These are phyloP conservation scores for Tetramorium bicarinatum DNA, from an alignment of 2,888 invertebrate species.

Conservation along the genomic window DNA sequence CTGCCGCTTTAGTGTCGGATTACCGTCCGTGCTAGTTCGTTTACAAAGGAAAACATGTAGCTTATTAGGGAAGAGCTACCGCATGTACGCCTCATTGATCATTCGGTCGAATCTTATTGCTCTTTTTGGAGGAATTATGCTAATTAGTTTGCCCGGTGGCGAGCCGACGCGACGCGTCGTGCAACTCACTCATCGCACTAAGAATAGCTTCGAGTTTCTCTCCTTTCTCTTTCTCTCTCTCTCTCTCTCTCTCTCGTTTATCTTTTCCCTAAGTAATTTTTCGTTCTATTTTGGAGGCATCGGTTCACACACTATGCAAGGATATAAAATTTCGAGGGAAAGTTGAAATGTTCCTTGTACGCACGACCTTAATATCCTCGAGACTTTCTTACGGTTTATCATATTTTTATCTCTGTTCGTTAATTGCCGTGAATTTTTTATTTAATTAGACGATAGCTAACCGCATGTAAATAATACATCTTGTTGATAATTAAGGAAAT, in stretches of 20 bases:
- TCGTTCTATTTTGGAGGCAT: conserved; percentile 51
- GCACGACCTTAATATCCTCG: conserved; percentile 62
- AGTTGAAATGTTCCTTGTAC: conserved; percentile 61
- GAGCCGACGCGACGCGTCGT: neutral
- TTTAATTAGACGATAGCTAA: neutral
- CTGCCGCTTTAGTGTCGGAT: conserved; percentile 42
- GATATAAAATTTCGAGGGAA: conserved; percentile 68
- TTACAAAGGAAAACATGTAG: conserved; percentile 45
- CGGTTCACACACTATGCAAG: conserved; percentile 55
- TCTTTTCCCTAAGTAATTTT: conserved; percentile 37
- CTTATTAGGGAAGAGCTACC: conserved; percentile 42
- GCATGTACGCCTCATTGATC: conserved; percentile 44
- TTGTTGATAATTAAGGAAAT: neutral
- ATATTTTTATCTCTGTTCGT: conserved; percentile 46
- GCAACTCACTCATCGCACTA: conserved; percentile 1
- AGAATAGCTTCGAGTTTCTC: conserved; percentile 14
- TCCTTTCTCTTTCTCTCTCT: neutral
- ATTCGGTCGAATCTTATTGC: neutral
- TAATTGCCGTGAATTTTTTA: neutral
- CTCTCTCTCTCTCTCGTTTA: conserved; percentile 1
- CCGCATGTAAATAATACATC: neutral
- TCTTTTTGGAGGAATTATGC: conserved; percentile 32
- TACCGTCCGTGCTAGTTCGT: conserved; percentile 33
- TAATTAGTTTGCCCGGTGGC: conserved; percentile 23
- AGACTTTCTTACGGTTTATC: conserved; percentile 60